Evolutionary conservation across 1,140 invertebrate species (phyloP).

Genomic region (Littorina saxatilis): DNA sequence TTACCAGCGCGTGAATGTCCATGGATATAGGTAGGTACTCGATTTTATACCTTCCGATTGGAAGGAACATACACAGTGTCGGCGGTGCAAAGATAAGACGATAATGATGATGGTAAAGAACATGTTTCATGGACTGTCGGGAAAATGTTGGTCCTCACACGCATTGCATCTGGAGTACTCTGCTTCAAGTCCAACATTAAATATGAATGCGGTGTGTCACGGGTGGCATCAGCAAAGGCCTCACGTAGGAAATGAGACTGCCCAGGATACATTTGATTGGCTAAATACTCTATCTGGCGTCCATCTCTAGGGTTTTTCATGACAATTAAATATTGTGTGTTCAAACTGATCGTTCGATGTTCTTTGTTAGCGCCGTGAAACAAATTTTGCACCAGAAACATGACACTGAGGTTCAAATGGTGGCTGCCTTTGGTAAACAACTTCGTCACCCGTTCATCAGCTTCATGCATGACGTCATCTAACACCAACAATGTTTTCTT

Average conservation of each 20-base stretch:
- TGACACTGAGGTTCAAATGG: constrained; percentile 35
- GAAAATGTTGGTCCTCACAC: constrained; percentile 25
- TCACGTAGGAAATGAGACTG: constrained; percentile 12
- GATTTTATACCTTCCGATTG: too few species aligned
- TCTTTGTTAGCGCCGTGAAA: constrained; percentile 43
- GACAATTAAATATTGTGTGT: constrained; percentile 48
- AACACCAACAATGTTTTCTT: constrained; percentile 18
- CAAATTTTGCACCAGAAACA: too few species aligned
- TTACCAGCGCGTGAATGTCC: too few species aligned
- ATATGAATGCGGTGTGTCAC: constrained; percentile 38
- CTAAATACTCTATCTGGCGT: neutral
- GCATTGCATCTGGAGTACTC: constrained; percentile 14
- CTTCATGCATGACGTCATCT: constrained; percentile 44
- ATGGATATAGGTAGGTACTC: too few species aligned
- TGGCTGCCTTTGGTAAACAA: constrained; percentile 43
- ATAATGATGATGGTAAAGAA: too few species aligned
- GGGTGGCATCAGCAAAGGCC: constrained; percentile 31
- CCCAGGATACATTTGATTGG: constrained; percentile 31
- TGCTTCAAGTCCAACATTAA: constrained; percentile 42
- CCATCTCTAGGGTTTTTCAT: constrained; percentile 30
- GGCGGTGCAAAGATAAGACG: too few species aligned
- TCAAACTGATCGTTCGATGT: constrained; percentile 45
- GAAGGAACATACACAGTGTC: too few species aligned
- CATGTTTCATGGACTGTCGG: too few species aligned
- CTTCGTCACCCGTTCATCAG: constrained; percentile 24